Evolutionary conservation across 2,797 vertebrate species (phyloP).

Genomic region (Micromesistius poutassou): DNA sequence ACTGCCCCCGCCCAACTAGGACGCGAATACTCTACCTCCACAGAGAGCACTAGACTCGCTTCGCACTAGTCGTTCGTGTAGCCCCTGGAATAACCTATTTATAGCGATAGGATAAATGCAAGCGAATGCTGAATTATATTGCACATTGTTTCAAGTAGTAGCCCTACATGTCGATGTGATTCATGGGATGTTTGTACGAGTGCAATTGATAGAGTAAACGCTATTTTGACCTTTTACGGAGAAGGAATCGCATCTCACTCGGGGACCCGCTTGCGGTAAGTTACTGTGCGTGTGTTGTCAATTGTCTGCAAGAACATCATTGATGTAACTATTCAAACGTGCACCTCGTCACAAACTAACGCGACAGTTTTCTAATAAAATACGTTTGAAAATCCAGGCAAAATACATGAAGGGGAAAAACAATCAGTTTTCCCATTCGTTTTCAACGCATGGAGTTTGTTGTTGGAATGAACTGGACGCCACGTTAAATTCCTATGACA

Average conservation of each 20-base stretch:
- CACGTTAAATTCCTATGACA: no score
- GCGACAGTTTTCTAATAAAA: no score
- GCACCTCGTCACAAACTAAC: no score
- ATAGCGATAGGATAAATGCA: background rate
- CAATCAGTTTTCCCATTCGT: no score
- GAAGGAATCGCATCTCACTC: background rate
- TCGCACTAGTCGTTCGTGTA: background rate
- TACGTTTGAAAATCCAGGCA: no score
- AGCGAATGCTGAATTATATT: background rate
- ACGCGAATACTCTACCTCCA: background rate
- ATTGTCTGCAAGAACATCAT: background rate
- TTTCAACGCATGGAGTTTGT: no score
- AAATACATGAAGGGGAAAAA: no score
- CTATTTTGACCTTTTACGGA: background rate
- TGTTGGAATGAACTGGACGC: no score
- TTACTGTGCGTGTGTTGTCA: background rate
- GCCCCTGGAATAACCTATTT: background rate
- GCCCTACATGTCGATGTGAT: background rate
- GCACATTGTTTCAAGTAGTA: background rate
- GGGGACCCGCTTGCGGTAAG: background rate
- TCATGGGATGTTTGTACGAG: background rate
- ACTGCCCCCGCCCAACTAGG: background rate
- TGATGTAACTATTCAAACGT: no score
- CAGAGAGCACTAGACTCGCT: background rate
- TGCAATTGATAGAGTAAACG: background rate